phyloP scores from a whole-genome alignment of 1,140 invertebrate species.

The Macrotrachela quadricornifera region DNA sequence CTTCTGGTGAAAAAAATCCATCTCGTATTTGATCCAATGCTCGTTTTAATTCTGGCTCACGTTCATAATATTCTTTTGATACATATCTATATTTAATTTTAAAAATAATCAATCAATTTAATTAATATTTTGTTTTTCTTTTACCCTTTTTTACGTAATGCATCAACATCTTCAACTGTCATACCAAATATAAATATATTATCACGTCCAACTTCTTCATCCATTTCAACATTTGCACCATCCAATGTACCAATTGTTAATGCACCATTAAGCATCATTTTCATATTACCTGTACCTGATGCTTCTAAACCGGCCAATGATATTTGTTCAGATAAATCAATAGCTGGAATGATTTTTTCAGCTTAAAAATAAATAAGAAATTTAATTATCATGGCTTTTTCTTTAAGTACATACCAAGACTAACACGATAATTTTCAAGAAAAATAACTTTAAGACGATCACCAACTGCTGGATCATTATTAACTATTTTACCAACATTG shows the following conservation, averaged over 20 bases:
- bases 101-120: background rate
- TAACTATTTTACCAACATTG: constrained; percentile 62
- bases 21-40: constrained; percentile 83
- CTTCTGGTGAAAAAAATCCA: constrained; percentile 81
- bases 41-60: constrained; percentile 65
- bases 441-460: constrained; percentile 58
- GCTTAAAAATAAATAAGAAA: constrained; percentile 32
- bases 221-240: constrained; percentile 98
- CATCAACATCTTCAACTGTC: constrained; percentile 72
- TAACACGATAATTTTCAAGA: constrained; percentile 7
- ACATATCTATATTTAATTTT: no score
- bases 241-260: constrained; percentile 95
- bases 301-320: constrained; percentile 95
- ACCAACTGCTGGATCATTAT: constrained; percentile 89
- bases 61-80: constrained; percentile 51
- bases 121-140: constrained; percentile 4
- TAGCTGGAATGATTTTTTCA: constrained; percentile 92
- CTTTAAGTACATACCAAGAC: background rate
- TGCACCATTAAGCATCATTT: constrained; percentile 81
- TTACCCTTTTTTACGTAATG: constrained; percentile 45
- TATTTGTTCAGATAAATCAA: constrained; percentile 92
- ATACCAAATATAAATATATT: constrained; percentile 99
- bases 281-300: constrained; percentile 80
- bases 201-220: constrained; percentile 85
- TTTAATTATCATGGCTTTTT: no score